phyloP scores from a whole-genome alignment of 2,888 invertebrate genomes.

The Germaria angustata region DNA sequence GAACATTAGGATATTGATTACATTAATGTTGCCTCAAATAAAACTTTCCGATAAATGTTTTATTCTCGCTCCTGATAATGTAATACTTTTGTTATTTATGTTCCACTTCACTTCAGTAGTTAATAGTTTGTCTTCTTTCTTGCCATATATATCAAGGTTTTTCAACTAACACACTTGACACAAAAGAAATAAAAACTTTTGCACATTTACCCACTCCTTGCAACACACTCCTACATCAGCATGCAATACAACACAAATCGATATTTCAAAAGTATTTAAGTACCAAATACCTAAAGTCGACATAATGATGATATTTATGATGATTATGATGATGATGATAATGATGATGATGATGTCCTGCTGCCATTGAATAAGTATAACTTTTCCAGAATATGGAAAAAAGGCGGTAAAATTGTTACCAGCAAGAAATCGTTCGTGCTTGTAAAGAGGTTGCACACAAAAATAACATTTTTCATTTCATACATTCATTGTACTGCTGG shows the following conservation, averaged over 20 bases:
- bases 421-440: constrained; percentile 46
- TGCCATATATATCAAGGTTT: constrained; percentile 2
- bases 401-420: constrained; percentile 46
- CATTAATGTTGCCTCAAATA: too few species aligned
- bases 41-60: constrained; percentile 52
- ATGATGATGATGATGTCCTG: background rate
- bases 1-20: too few species aligned
- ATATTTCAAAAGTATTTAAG: constrained; percentile 38
- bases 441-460: constrained; percentile 51
- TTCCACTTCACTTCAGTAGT: constrained; percentile 13
- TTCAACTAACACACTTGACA: constrained; percentile 23
- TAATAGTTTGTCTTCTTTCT: constrained; percentile 10
- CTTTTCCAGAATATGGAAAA: background rate
- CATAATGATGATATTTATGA: background rate
- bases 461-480: constrained; percentile 46
- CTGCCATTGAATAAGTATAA: background rate
- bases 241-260: constrained; percentile 33
- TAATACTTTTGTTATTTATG: background rate
- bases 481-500: background rate
- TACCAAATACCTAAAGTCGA: constrained; percentile 10
- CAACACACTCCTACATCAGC: background rate
- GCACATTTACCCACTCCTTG: background rate
- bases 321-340: background rate
- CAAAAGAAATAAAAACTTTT: background rate
- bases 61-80: constrained; percentile 6